A percentile compares a stretch with the other conserved stretches of the same genome.
Evolutionary conservation across 2,888 invertebrate species (phyloP).

Genomic region (Agrochola lota): DNA sequence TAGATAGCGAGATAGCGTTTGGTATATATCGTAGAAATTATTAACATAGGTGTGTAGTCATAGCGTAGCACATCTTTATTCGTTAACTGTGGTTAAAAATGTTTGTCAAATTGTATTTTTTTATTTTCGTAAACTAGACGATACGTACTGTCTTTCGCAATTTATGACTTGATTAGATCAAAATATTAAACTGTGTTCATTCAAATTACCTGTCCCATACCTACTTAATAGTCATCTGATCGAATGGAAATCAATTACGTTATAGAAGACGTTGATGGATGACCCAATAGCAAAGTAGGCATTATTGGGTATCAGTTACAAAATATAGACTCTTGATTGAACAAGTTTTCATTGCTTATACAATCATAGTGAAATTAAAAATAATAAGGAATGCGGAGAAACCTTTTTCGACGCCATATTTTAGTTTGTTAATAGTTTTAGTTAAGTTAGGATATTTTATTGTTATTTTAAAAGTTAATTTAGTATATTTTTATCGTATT

Average conservation of each 20-base stretch:
- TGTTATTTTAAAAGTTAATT: too few relatives aligned
- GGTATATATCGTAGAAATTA: not conserved
- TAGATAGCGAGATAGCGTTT: not conserved
- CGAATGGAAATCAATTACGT: conserved; percentile 52
- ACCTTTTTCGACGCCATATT: too few relatives aligned
- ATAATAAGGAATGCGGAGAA: not conserved
- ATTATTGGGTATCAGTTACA: conserved; percentile 28
- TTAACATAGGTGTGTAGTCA: not conserved
- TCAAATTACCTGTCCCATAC: conserved; percentile 28
- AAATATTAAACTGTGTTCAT: not conserved
- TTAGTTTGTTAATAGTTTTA: too few relatives aligned
- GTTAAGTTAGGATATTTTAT: too few relatives aligned
- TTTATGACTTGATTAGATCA: not conserved
- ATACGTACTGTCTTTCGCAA: not conserved
- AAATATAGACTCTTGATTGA: conserved; percentile 25
- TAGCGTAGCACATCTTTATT: not conserved
- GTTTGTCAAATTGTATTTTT: not conserved
- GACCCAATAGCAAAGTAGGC: conserved; percentile 44
- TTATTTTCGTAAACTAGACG: not conserved
- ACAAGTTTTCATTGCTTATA: conserved; percentile 2
- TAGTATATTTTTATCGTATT: too few relatives aligned
- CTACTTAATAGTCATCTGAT: conserved; percentile 1
- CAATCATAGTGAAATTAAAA: not conserved
- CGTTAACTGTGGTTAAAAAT: not conserved
- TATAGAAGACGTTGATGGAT: conserved; percentile 54